Evolutionary conservation across 2,113 vertebrate genomes (phyloP), one percentile per base, ranked within the genome.

Genomic region (Electrona antarctica): DNA sequence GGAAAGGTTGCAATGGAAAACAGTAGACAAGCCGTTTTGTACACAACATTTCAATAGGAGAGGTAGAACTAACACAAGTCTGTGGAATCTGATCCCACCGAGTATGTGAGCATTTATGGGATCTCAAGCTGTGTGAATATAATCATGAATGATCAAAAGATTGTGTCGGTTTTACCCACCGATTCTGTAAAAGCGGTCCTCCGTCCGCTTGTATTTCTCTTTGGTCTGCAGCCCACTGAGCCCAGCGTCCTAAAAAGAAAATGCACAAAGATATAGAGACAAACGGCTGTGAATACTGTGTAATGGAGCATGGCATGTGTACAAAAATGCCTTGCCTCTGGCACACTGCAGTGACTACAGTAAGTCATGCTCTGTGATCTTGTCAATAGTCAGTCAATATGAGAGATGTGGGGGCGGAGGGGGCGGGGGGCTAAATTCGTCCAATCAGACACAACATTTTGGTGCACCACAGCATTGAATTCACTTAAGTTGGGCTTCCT

Each of bases 111-210:
- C 33, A 58, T 3, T 60, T n/a, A 70, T n/a, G 29, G 41, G 9
- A 28, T 7, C 15, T 58, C 15, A 28, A 13, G 50, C 6, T 21
- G 15, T 7, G 49, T 65, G 9, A 13, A 29, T 21, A 7, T 41
- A 9, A 29, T 7, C 7, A 11, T 45, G 33, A 9, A 33, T 7
- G 63, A 11, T 9, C 8, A n/a, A 0, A 5, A 15, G 13, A 11
- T 49, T 9, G 15, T 2, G 5, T 48, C 10, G 57, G 52, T 66
- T 51, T 4, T 64, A 83, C 88, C 91, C 91, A 98, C 97, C 96
- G 80, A 98, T 95, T 93, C 94, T 95, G 92, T 96, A 96, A 84
- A 96, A 99, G 52, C 94, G 96, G 74, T 98, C 98, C 71, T 98
- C 94, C 74, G 96, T 95, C 72, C 85, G 92, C 88, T 95, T 97